Percentiles rank a stretch among this genome's conserved stretches.
These are phyloP conservation scores for Marmota flaviventris DNA, from an alignment of 2,113 vertebrate genomes.

Conservation along the genomic window DNA sequence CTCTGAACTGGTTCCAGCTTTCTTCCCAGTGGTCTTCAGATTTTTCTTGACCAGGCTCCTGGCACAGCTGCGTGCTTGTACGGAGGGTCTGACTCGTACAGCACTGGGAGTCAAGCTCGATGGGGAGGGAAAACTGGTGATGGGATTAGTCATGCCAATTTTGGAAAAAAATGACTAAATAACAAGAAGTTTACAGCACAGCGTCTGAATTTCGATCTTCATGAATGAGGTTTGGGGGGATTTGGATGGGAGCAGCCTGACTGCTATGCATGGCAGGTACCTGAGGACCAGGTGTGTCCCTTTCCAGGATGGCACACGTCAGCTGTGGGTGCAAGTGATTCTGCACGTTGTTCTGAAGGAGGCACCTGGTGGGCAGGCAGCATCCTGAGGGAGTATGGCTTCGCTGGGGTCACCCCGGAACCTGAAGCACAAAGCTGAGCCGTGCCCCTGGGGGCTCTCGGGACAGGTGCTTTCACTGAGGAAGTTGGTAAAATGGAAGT, in stretches of 20 bases:
- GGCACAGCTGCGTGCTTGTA: background rate
- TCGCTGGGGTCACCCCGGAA: background rate
- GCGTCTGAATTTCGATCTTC: background rate
- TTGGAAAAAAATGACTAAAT: background rate
- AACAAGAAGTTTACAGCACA: background rate
- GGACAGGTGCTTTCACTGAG: background rate
- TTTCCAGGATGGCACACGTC: background rate
- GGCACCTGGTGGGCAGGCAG: background rate
- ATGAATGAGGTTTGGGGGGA: background rate
- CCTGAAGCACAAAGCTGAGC: background rate
- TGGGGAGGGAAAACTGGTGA: background rate
- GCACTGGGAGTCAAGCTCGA: background rate
- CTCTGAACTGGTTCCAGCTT: background rate
- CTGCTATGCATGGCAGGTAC: rapidly evolving
- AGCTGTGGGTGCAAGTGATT: rapidly evolving
- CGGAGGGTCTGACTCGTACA: background rate
- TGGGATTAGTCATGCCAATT: background rate
- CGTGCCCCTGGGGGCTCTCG: background rate
- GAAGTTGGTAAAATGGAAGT: background rate
- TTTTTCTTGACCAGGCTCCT: background rate
- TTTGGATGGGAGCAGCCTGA: background rate
- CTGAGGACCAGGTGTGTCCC: background rate
- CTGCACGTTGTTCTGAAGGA: background rate
- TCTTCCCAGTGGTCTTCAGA: background rate
- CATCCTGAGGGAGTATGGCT: background rate